Base-by-base conservation (phyloP, 2,888 invertebrate genomes). In the Scaptomyza polygonia region DNA sequence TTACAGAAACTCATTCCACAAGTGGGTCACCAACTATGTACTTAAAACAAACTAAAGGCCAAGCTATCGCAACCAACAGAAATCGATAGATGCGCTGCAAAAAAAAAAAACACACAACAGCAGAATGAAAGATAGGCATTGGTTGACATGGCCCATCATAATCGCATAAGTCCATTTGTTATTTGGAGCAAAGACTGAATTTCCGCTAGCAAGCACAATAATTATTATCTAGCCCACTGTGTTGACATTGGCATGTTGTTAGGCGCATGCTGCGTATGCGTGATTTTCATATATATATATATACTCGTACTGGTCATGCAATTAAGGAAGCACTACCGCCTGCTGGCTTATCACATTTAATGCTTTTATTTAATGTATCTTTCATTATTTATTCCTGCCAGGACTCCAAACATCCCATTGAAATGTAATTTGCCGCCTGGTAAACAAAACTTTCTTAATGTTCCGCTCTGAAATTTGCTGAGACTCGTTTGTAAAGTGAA, bases 241-340 rank as follows among this genome's bases (percentile, higher is more conserved):
- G 76, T 68, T 84, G 84, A 77, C 88, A 84, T 84, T 84, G 84
- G 73, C 84, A 72, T 75, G 77, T 59, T 74, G 65, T 47, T 54
- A 29, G 57, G 42, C 56, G 27, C 54, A 79, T 53, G 58, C 65
- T 77, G 85, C 75, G 88, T 81, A 78, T 87, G 66, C 79, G 75
- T 74, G 85, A 81, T 81, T 77, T 80, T 53, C 53, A 51, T 32
- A 59, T 48, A 21, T 3, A n/a, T n/a, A n/a, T 21, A 55, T 62
- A 55, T 27, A 59, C 43, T 51, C 63, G 48, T 45, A 48, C 21
- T 11, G 34, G 21, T 5, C 34, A 29, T 25, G 5, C 44, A 55
- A 54, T 57, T 30, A 40, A 59, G 56, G 42, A 27, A 12, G 39
- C 39, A 32, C 30, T 36, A 40, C 42, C 63, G 53, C 66, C 65